Percentiles rank a stretch among this genome's conserved stretches.
Conservation (phyloP, 2,113 vertebrate species). For the Phylloscopus trochiloides region DNA sequence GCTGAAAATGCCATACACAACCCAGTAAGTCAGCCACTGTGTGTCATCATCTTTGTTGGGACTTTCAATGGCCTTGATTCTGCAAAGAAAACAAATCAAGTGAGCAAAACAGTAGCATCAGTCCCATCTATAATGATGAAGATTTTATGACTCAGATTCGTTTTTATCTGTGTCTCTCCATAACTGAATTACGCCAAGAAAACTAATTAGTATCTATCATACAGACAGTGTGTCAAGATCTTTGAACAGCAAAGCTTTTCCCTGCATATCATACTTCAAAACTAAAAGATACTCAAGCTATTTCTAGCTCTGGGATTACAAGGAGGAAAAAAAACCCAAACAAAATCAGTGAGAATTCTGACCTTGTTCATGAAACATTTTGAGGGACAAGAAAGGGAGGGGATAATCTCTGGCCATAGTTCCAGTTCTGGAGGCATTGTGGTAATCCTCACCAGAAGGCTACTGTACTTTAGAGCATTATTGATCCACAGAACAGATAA, state of each 20-base stretch:
- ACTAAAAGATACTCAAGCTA: neutral
- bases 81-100: constrained; percentile 60
- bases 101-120: neutral
- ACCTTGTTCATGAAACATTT: neutral
- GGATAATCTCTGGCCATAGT: neutral
- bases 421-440: neutral
- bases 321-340: neutral
- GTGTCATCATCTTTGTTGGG: constrained; percentile 96
- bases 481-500: fast-evolving
- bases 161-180: neutral
- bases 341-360: neutral
- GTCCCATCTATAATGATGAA: neutral
- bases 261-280: neutral
- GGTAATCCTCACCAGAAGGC: neutral
- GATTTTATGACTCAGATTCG: neutral
- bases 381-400: neutral
- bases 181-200: neutral
- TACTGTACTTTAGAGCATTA: neutral
- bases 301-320: neutral
- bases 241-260: neutral
- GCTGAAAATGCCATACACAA: constrained; percentile 95
- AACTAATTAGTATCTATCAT: neutral
- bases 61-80: constrained; percentile 98
- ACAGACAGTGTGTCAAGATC: neutral
- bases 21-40: constrained; percentile 99